phyloP scores from a whole-genome alignment of 30 jellyfish, hydroid and myxozoan genomes.

The Rhopilema esculentum region DNA sequence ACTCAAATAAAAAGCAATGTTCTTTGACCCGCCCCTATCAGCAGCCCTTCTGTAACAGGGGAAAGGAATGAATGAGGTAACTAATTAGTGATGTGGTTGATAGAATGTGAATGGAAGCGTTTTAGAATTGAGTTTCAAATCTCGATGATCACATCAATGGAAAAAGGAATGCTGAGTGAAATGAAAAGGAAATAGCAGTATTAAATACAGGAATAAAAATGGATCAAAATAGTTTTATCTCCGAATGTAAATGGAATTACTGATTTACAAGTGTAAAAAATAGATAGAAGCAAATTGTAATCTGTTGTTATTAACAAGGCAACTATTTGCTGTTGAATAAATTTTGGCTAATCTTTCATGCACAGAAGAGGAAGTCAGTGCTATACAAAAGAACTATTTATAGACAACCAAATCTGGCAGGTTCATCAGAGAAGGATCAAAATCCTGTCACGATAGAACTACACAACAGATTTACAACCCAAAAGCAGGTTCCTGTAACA shows the following conservation, averaged over 20 bases:
- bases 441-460: neutral
- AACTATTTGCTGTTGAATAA: neutral
- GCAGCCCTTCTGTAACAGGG: no score
- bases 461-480: neutral
- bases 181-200: no score
- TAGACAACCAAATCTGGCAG: neutral
- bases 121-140: no score
- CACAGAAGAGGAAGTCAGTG: neutral
- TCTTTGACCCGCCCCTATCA: no score
- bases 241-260: neutral
- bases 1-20: no score
- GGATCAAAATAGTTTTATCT: neutral
- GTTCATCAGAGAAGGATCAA: neutral
- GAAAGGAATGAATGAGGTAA: no score
- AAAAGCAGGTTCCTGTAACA: no score
- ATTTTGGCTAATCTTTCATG: neutral
- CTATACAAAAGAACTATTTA: neutral
- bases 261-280: neutral
- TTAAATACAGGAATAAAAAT: no score
- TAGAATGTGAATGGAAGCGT: no score
- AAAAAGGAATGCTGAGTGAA: neutral
- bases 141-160: no score
- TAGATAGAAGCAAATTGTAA: neutral
- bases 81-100: no score
- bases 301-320: neutral